A percentile compares a stretch with the other conserved stretches of the same genome.
Evolutionary conservation across 1,140 invertebrate species (phyloP).

Genomic region (Drosophila sp.): DNA sequence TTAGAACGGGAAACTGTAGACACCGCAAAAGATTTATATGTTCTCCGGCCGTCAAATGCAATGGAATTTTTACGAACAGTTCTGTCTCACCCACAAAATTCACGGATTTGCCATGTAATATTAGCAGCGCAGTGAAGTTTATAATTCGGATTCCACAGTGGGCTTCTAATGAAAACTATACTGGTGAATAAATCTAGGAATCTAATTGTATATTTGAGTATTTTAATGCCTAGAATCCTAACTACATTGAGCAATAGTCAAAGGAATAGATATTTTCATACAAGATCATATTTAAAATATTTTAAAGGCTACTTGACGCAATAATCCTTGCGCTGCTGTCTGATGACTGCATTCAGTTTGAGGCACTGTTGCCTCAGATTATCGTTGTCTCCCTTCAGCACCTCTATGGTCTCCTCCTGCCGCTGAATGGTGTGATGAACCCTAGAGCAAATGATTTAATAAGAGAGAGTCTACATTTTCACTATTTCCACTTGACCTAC

Average conservation of each 20-base stretch:
- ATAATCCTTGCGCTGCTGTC: conserved; percentile 90
- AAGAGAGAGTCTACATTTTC: neutral
- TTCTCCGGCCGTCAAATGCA: conserved; percentile 10
- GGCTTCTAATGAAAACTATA: neutral
- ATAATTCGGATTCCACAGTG: conserved; percentile 2
- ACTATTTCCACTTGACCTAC: conserved; percentile 13
- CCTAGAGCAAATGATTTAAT: conserved; percentile 75
- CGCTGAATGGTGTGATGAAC: conserved; percentile 91
- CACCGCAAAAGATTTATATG: conserved; percentile 23
- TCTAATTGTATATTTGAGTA: conserved; percentile 3
- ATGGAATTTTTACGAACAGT: conserved; percentile 7
- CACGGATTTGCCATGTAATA: neutral
- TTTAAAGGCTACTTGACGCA: conserved; percentile 84
- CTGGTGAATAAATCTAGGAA: neutral
- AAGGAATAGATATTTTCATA: neutral
- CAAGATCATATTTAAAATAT: neutral
- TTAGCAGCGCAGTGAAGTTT: neutral
- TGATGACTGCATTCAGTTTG: conserved; percentile 90
- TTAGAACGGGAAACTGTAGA: conserved; percentile 5
- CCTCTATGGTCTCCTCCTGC: conserved; percentile 90
- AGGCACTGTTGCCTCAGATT: conserved; percentile 89
- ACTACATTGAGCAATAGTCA: neutral
- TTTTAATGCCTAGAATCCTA: neutral
- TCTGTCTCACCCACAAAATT: neutral
- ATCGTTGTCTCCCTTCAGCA: conserved; percentile 88